Base-by-base conservation (phyloP, 2,888 invertebrate genomes). In the Ferdinandea cuprea region DNA sequence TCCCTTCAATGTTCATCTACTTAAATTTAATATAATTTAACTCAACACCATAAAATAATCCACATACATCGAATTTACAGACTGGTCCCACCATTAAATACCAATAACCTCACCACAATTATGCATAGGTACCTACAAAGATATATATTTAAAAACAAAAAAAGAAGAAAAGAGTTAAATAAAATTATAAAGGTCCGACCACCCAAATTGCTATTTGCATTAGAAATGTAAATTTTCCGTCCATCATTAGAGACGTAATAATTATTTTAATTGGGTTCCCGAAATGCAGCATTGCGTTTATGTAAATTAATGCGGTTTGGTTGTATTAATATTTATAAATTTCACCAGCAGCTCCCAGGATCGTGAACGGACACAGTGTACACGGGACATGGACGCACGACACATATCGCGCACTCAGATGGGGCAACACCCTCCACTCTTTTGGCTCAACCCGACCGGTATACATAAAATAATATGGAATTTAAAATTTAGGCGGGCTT, bases 241-340 rank as follows among this genome's bases (percentile, higher is more conserved):
- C 65, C 86, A 87, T 86, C 88, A 89, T 89, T 89, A 89, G 89
- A 88, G 87, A 88, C 87, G 89, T 88, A 89, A 89, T 89, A 89
- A 89, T 89, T 89, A 88, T 89, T 89, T 89, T 89, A 89, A 89
- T 89, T 89, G 89, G 87, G 87, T 86, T 52, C 58, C 74, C 78
- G 68, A 78, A 74, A 84, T 74, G 84, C 78, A 65, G 72, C 84
- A 68, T 44, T 84, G 84, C 78, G 73, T 65, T 84, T 69, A 84
- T 78, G 84, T 84, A 84, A 84, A 79, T 84, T 56, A 73, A 73
- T 74, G 78, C 68, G 84, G 84, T 84, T 50, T 46, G 61, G 44
- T 69, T 73, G 84, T 84, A 84, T 84, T 84, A 84, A 84, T 84
- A 84, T 84, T 84, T 84, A 79, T 84, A 78, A 84, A 84, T 83